Conservation (phyloP, 2,113 vertebrate species). For the Peromyscus leucopus region DNA sequence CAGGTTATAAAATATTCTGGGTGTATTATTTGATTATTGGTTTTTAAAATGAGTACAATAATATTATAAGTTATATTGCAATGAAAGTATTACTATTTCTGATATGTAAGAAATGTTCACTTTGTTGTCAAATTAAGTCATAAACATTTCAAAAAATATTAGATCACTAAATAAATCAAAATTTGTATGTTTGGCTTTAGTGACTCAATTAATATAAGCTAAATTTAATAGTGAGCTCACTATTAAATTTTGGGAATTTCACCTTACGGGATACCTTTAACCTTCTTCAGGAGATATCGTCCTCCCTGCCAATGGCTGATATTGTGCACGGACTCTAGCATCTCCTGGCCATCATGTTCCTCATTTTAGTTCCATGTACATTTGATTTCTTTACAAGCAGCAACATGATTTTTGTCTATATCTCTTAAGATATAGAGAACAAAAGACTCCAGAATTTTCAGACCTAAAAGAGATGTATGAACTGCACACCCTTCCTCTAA, state of each 20-base stretch:
- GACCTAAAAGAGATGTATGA: not conserved
- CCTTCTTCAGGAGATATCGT: not conserved
- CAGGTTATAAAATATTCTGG: not conserved
- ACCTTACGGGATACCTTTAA: not conserved
- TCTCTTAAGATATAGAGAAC: not conserved
- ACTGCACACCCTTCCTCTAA: not conserved
- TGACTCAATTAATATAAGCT: not conserved
- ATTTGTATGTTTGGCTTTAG: not conserved
- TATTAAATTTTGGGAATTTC: not conserved
- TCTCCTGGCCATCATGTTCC: not conserved
- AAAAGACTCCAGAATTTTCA: not conserved
- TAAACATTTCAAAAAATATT: not conserved
- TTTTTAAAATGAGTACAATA: not conserved
- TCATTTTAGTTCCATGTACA: not conserved
- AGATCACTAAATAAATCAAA: not conserved
- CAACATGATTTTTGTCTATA: not conserved
- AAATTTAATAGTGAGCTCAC: not conserved
- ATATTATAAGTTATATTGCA: not conserved
- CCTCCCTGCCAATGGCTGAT: not conserved
- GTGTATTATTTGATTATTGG: not conserved
- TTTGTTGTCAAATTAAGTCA: not conserved
- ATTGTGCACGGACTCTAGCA: not conserved
- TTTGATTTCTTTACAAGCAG: not conserved
- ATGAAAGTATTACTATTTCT: not conserved
- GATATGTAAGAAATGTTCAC: not conserved